Evolutionary conservation across 2,113 vertebrate species (phyloP), one percentile per base, ranked within the genome.

Genomic region (Fregata magnificens): DNA sequence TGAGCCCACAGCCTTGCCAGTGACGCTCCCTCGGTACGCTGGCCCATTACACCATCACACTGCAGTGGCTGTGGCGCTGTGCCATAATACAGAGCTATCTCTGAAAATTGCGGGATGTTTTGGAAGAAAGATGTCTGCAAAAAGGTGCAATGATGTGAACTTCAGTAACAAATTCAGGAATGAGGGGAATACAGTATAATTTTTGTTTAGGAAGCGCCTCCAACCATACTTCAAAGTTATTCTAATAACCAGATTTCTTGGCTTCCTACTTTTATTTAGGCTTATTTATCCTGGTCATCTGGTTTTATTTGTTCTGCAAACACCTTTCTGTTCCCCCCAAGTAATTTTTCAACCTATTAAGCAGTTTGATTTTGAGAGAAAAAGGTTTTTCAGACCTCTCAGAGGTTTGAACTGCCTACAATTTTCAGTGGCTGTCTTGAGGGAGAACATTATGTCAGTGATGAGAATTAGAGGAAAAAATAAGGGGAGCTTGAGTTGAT

Each of bases 341-440:
- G 29, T 59, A 47, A 62, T 94, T 95, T 94, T 94, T 93, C 52
- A 73, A 81, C 32, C 22, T 73, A 49, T 78, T 83, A 62, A 89
- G n/a, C 12, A 58, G 32, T 59, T 52, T 78, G 40, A 73, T 93
- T 83, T 85, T 83, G 52, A 71, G 32, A 84, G 47, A 52, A 83
- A 58, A 32, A 38, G 8, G 10, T 34, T 82, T 84, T 78, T 66
- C 36, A 31, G 28, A n/a, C 28, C 19, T 79, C 29, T 47, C 5
- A 14, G 67, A 65, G 36, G 7, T 73, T 53, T 84, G 55, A 86
- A 70, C 47, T 74, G 38, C 32, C 47, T 91, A 22, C 26, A 71
- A 0, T 82, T 82, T 94, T 81, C 72, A 58, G 19, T 52, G 59
- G 13, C 34, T 78, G 22, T 78, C 81, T 67, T 84, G 65, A 91